Evolutionary conservation across 2,888 invertebrate genomes (phyloP).

Genomic region (Ernsta delagoae): DNA sequence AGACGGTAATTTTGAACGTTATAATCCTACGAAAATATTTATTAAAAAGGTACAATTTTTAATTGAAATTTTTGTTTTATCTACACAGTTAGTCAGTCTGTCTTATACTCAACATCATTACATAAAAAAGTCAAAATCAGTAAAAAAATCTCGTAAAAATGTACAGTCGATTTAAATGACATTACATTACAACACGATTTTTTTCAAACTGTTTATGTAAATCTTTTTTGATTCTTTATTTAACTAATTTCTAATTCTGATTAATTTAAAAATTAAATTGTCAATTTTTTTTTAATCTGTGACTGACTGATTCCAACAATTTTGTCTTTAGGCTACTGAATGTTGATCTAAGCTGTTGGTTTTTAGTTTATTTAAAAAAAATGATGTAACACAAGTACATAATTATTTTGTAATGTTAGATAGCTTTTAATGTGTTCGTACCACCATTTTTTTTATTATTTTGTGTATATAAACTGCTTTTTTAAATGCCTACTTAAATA

Average conservation of each 20-base stretch:
- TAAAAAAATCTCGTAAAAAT: too few relatives aligned
- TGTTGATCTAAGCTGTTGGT: neutral
- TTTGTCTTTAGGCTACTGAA: constrained; percentile 6
- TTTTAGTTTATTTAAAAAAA: neutral
- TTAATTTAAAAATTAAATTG: neutral
- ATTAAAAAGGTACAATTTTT: neutral
- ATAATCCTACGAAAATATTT: neutral
- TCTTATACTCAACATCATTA: too few relatives aligned
- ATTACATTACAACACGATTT: too few relatives aligned
- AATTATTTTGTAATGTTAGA: constrained; percentile 44
- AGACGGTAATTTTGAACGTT: constrained; percentile 21
- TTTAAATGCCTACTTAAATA: constrained; percentile 27
- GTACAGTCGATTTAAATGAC: neutral
- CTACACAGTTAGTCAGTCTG: too few relatives aligned
- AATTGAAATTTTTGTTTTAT: neutral
- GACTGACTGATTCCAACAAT: neutral
- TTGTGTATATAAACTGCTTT: constrained; percentile 47
- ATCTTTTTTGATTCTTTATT: too few relatives aligned
- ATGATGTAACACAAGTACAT: constrained; percentile 42
- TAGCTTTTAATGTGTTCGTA: constrained; percentile 57
- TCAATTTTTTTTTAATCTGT: neutral
- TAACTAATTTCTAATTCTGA: neutral
- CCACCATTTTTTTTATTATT: constrained; percentile 61
- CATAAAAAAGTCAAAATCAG: too few relatives aligned
- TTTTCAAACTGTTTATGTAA: too few relatives aligned